Evolutionary conservation across 2,888 invertebrate species (phyloP), one percentile per base, ranked within the genome.

Genomic region (Octonoba sinensis): DNA sequence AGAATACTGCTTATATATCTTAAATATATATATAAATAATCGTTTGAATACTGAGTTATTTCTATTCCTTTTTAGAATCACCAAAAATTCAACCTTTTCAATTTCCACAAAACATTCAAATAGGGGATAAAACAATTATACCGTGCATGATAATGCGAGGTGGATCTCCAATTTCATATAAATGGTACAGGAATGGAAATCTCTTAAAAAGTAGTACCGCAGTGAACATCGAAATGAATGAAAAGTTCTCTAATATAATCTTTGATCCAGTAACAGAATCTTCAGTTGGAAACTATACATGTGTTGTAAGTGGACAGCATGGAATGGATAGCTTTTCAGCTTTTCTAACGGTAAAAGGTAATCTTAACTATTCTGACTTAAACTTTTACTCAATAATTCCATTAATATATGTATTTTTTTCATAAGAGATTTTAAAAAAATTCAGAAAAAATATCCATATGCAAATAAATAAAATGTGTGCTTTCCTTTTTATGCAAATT

Each of bases 71-170:
- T 77, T 0, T 51, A 83, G 83, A 59, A 16, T 13, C 64, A 44
- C 77, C 83, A 12, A 69, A 73, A 64, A 70, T 83, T 20, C 73
- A 76, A 36, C 83, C 78, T 18, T 77, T 83, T 59, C 70, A 67
- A 27, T 73, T 83, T 57, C 72, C 83, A 4, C 57, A 73, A 15
- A 18, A 62, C 12, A 27, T 78, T 36, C 72, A 67, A 18, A 76
- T 69, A 27, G 78, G 78, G 12, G 74, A 78, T 16, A 83, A 78
- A 27, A 60, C 66, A 18, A 77, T 54, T 3, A 51, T 74, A 0
- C 49, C 18, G 1, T 83, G 83, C 44, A 24, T 57, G 15, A 27
- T 74, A 8, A 73, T 62, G 18, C 36, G 57, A n/a, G 83, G 83
- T 3, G 57, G 20, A 15, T 54, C 69, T 18, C 78, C 83, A 22